These are phyloP conservation scores for Myiopsitta monachus DNA, from an alignment of 2,113 vertebrate genomes.

Conservation along the genomic window DNA sequence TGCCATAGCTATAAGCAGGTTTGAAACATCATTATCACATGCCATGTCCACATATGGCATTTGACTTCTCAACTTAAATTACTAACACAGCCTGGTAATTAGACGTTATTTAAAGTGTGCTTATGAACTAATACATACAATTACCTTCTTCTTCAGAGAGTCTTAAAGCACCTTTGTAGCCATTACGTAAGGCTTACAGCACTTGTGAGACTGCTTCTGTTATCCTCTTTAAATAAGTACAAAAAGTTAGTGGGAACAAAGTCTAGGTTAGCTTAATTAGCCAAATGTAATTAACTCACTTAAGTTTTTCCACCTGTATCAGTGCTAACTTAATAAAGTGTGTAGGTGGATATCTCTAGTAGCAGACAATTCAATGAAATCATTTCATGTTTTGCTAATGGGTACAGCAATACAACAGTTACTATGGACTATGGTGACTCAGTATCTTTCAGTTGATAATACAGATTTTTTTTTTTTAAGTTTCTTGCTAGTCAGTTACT, in stretches of 20 bases:
- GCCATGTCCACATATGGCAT: background rate
- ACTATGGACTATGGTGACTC: background rate
- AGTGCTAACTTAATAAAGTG: background rate
- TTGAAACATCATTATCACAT: background rate
- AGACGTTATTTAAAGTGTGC: background rate
- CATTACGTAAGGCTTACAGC: background rate
- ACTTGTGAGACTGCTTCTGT: background rate
- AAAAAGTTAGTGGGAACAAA: background rate
- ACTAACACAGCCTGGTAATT: background rate
- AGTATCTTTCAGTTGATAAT: background rate
- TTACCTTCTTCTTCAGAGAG: background rate
- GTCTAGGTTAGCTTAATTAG: background rate
- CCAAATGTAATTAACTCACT: background rate
- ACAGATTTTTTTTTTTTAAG: accelerated
- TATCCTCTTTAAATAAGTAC: background rate
- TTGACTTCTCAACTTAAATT: background rate
- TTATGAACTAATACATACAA: background rate
- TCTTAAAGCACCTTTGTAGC: background rate
- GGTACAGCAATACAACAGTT: background rate
- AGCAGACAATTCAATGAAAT: background rate
- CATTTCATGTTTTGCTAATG: background rate
- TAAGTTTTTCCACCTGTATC: background rate
- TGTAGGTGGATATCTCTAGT: background rate
- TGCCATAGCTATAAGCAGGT: background rate
- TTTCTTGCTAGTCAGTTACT: background rate